Percentiles rank a stretch among this genome's conserved stretches.
Conservation (phyloP, 2,113 vertebrate species). For the Gymnogyps californianus region DNA sequence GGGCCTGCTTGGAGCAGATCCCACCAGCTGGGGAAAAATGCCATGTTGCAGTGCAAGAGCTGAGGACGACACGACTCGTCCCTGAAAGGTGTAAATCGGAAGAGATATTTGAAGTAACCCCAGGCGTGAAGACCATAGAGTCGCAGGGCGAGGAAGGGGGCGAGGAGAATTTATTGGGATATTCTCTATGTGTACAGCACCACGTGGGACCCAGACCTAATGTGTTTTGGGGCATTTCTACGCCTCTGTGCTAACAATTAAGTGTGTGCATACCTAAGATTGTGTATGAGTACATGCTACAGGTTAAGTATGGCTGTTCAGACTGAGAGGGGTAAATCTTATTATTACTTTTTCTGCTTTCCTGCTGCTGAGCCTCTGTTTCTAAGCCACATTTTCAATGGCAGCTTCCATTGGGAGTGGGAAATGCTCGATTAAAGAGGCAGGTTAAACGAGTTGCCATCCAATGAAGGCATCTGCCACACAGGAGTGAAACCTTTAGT, state of each 20-base stretch:
- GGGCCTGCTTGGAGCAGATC: neutral
- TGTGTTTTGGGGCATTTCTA: accelerated
- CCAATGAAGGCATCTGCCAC: neutral
- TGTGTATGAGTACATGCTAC: accelerated
- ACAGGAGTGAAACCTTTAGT: neutral
- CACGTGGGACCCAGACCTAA: accelerated
- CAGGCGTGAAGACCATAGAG: neutral
- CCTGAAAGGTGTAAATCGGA: neutral
- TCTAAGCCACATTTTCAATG: neutral
- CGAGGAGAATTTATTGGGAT: neutral
- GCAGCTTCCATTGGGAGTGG: neutral
- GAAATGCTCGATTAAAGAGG: neutral
- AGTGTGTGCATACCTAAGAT: neutral
- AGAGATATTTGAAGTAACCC: no score
- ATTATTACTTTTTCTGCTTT: neutral
- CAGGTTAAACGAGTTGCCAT: neutral
- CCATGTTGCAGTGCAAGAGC: neutral
- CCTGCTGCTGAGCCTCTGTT: neutral
- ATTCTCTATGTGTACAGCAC: neutral
- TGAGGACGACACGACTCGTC: accelerated
- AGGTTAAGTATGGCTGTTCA: neutral
- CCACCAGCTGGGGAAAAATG: neutral
- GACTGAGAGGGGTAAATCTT: neutral
- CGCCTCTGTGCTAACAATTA: neutral
- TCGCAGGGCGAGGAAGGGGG: accelerated